Conservation (phyloP, 2,797 vertebrate genomes). For the Anguilla anguilla region DNA sequence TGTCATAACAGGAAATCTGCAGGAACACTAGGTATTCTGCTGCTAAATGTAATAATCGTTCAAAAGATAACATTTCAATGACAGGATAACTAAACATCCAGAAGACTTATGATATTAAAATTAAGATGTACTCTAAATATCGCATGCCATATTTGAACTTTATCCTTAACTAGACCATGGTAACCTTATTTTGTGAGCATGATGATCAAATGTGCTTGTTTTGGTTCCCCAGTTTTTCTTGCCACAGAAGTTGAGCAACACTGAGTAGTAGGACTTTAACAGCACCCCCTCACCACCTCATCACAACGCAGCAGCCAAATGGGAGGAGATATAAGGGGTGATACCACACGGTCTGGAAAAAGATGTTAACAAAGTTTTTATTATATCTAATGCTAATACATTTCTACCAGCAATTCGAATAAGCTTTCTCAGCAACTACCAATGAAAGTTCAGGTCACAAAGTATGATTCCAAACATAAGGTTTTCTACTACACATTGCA, state of each 20-base stretch:
- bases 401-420: slow-evolving; percentile 27
- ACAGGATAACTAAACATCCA: not conserved
- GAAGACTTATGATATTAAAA: not conserved
- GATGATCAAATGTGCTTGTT: not conserved
- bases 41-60: not conserved
- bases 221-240: not conserved
- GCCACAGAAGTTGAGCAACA: slow-evolving; percentile 3
- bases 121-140: not conserved
- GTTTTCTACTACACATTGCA: not conserved
- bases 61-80: slow-evolving; percentile 11
- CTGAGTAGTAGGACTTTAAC: slow-evolving; percentile 24
- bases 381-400: slow-evolving; percentile 29
- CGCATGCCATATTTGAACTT: not conserved
- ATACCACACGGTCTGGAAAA: slow-evolving; percentile 31
- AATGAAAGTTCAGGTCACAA: slow-evolving; percentile 12
- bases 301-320: slow-evolving; percentile 25
- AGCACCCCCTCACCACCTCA: slow-evolving; percentile 18
- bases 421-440: slow-evolving; percentile 10
- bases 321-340: slow-evolving; percentile 32
- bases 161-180: not conserved
- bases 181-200: not conserved
- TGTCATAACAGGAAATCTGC: slow-evolving; percentile 19
- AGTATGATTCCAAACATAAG: slow-evolving; percentile 6
- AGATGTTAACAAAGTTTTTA: slow-evolving; percentile 26
- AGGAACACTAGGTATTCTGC: slow-evolving; percentile 1